Evolutionary conservation across 2,113 vertebrate genomes (phyloP), one percentile per base, ranked within the genome.

Genomic region (Ondatra zibethicus): DNA sequence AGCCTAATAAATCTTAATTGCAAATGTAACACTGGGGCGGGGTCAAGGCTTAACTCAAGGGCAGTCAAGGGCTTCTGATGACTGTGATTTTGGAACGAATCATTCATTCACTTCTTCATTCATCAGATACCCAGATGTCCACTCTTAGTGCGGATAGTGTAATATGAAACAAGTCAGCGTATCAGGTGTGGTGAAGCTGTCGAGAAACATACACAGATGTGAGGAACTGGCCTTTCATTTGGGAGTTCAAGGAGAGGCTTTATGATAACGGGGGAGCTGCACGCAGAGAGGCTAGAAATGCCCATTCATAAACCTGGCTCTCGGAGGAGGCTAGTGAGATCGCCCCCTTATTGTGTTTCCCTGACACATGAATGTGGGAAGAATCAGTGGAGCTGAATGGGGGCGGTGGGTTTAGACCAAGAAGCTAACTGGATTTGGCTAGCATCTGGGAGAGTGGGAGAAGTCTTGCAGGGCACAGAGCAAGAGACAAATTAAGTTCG

Each of bases 341-440:
- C 13, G 8, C 7, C 16, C 36, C 13, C 2, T 36, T 73, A 5
- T 91, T 42, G 21, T 12, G 23, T 68, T 82, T 66, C 7, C 0
- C 42, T 21, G 13, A 7, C 36, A 25, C 47, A 65, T 21, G 55
- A 65, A 21, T 10, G 23, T 42, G 39, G 70, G 50, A 85, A 92
- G 72, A 77, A 25, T 76, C 45, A 72, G 0, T 77, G 7, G 52
- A 58, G 39, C 36, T 90, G 33, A 58, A n/a, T 13, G 3, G 85
- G 10, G 0, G 0, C 0, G 4, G 29, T 0, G 1, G 5, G 1
- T 12, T 27, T 2, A 33, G 13, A 4, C 73, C 7, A 31, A 23
- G 47, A 61, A 80, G 55, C 17, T 3, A 3, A 12, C 72, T 82
- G 25, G 8, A 47, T 70, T 73, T 93, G 58, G 10, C 45, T 73